phyloP scores from a whole-genome alignment of 2,113 vertebrate species.

The Hemibagrus wyckioides region DNA sequence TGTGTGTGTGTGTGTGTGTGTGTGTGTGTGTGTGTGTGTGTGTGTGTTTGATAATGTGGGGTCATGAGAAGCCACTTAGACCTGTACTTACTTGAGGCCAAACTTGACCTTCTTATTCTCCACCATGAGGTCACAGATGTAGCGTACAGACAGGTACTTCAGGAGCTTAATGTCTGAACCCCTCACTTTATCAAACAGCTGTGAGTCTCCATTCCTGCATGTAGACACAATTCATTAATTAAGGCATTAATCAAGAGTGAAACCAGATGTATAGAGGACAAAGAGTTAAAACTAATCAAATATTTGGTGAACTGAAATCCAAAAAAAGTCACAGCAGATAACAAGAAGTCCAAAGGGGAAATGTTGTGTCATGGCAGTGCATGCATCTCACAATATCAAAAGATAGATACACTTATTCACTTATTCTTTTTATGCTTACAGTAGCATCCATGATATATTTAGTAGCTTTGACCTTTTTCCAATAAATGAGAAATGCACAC shows the following conservation, averaged over 20 bases:
- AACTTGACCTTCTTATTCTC: conserved; percentile 99
- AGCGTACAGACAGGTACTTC: conserved; percentile 90
- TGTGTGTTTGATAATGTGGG: background rate
- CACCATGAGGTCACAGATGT: conserved; percentile 99
- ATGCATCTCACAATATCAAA: background rate
- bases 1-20: background rate
- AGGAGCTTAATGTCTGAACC: conserved; percentile 95
- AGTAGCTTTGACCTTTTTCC: background rate
- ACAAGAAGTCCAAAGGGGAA: conserved; percentile 15
- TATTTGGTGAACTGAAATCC: background rate
- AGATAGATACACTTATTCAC: background rate
- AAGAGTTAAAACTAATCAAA: background rate
- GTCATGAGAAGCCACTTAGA: conserved; percentile 5
- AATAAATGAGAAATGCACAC: background rate
- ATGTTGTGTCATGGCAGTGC: background rate
- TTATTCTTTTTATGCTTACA: background rate
- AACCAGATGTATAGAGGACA: background rate
- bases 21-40: background rate
- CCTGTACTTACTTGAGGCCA: conserved; percentile 90
- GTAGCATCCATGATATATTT: background rate
- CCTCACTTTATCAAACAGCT: conserved; percentile 96
- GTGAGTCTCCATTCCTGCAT: conserved; percentile 89
- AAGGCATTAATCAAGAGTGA: background rate
- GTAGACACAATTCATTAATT: background rate
- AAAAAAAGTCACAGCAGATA: background rate